Evolutionary conservation across 2,888 invertebrate species (phyloP).

Genomic region (Thyatira batis): DNA sequence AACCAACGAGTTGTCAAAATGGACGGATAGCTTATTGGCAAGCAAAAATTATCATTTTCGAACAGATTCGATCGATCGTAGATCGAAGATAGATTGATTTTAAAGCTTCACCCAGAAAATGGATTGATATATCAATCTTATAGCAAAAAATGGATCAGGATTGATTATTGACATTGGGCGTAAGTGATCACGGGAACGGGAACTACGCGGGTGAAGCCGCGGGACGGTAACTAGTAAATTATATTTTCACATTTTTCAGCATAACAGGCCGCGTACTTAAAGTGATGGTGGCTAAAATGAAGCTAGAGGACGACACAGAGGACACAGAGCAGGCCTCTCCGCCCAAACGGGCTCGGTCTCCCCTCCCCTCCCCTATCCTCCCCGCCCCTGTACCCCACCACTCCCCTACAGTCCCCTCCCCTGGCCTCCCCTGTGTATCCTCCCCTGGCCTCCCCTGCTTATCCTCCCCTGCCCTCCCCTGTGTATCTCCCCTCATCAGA

Average conservation of each 20-base stretch:
- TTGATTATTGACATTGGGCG: too few species aligned
- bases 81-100: too few species aligned
- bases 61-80: too few species aligned
- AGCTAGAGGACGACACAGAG: conserved; percentile 43
- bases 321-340: conserved; percentile 29
- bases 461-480: background rate
- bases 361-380: conserved; percentile 7
- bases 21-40: too few species aligned
- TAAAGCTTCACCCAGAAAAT: too few species aligned
- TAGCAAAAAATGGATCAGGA: too few species aligned
- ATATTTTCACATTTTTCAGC: conserved; percentile 22
- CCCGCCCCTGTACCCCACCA: background rate
- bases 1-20: too few species aligned
- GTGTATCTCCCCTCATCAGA: conserved; percentile 33
- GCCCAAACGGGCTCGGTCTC: conserved; percentile 24
- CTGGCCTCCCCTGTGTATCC: background rate
- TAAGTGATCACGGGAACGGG: too few species aligned
- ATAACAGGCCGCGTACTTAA: conserved; percentile 59
- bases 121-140: too few species aligned
- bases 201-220: too few species aligned
- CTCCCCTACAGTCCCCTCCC: background rate
- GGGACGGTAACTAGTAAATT: background rate
- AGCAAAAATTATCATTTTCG: too few species aligned
- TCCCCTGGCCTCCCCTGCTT: background rate
- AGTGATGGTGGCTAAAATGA: conserved; percentile 68